Evolutionary conservation across 2,888 invertebrate species (phyloP), one percentile per base, ranked within the genome.

Genomic region (Lacanobia oleracea): DNA sequence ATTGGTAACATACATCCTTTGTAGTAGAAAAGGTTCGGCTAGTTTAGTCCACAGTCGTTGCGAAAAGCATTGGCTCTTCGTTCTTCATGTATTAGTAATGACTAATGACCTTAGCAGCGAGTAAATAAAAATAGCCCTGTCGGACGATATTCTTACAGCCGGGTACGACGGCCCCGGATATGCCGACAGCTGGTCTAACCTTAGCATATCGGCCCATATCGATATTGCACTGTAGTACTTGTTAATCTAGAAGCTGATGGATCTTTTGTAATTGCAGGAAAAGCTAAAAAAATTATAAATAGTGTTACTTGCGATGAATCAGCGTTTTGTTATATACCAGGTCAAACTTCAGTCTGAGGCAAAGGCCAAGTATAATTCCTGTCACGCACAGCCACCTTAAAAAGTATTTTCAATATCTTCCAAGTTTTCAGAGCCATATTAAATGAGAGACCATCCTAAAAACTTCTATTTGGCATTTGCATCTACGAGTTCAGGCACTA

Each of bases 101-200:
- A 61, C 45, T 23, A 60, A 66, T 59, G 50, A 61, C 50, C 50
- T 62, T 56, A 77, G 23, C 27, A 51, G 23, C 61, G 1, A n/a
- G 27, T 65, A 9, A 50, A 61, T 40, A 77, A 77, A 75, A 69
- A 75, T 75, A 77, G n/a, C 50, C 43, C n/a, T 59, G 23, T 62
- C 45, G 21, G 8, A 50, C 16, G 40, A 48, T 63, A 53, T 69
- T 56, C 51, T 75, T 10, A 77, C 75, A 75, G 50, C 70, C 21
- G 61, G 43, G 71, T 70, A 59, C 71, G 51, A 63, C 62, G 23
- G 72, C 63, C 53, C 43, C 37, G 40, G 54, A 60, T 54, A 50
- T 64, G 27, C 45, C 37, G 43, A 60, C 62, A 63, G 45, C 23
- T 63, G 18, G 40, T 37, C 14, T 77, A n/a, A 43, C 76, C 50